Percentiles rank a stretch among this genome's conserved stretches.
Conservation (phyloP, 2,113 vertebrate species). For the Pluvialis apricaria region DNA sequence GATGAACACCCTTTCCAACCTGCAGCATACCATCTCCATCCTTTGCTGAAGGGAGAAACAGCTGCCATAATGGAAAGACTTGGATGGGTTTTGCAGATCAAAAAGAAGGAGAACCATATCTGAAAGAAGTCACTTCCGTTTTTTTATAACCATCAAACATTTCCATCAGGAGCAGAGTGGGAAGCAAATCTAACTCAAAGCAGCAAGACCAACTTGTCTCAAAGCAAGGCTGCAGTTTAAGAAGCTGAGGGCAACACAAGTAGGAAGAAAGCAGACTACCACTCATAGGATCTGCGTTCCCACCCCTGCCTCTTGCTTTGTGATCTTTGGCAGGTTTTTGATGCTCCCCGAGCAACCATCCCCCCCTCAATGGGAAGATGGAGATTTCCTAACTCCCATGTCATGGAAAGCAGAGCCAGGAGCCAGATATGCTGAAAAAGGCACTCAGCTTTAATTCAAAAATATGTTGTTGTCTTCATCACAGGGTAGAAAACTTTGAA, state of each 20-base stretch:
- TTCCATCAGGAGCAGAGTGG: neutral
- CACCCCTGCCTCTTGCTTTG: neutral
- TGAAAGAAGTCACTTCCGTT: neutral
- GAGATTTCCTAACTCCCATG: neutral
- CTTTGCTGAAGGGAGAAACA: neutral
- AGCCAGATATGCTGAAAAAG: neutral
- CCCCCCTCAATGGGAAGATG: neutral
- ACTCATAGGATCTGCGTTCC: neutral
- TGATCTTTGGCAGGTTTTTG: neutral
- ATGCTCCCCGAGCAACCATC: neutral
- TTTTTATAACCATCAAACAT: neutral
- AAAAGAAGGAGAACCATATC: neutral
- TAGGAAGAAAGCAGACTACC: neutral
- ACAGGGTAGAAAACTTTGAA: neutral
- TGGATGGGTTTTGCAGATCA: neutral
- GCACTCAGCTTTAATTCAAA: neutral
- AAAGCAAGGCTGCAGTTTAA: neutral
- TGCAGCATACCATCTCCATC: neutral
- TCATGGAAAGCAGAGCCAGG: neutral
- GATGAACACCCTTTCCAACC: neutral
- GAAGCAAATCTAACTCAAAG: neutral
- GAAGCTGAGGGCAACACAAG: neutral
- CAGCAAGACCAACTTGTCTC: neutral
- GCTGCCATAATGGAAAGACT: neutral
- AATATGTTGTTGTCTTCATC: neutral